These are phyloP conservation scores for Scartelaos histophorus DNA, from an alignment of 2,113 vertebrate genomes.

Conservation along the genomic window DNA sequence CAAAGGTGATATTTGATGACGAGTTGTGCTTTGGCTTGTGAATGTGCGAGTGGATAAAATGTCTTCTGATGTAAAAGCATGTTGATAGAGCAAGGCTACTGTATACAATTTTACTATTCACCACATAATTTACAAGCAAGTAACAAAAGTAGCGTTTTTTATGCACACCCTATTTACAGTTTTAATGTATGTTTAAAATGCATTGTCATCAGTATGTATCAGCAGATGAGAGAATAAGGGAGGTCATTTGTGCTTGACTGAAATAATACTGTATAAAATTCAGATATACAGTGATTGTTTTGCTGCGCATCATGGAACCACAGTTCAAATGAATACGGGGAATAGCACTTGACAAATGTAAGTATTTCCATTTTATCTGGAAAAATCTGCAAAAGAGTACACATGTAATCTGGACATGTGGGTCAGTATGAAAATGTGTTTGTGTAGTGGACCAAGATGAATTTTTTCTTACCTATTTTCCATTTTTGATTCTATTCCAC, in stretches of 20 bases:
- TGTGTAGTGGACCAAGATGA: slow-evolving; percentile 23
- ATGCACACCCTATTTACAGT: not conserved
- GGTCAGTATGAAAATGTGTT: slow-evolving; percentile 29
- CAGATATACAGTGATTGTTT: too few relatives aligned
- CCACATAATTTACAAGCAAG: not conserved
- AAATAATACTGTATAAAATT: too few relatives aligned
- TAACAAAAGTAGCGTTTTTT: not conserved
- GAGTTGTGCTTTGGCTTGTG: not conserved
- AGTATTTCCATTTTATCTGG: not conserved
- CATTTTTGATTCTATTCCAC: slow-evolving; percentile 1
- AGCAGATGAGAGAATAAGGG: too few relatives aligned
- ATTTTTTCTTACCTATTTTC: slow-evolving; percentile 8
- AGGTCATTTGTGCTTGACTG: too few relatives aligned
- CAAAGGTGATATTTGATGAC: too few relatives aligned
- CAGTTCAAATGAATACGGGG: not conserved
- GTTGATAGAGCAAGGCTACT: too few relatives aligned
- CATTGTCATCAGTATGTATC: too few relatives aligned
- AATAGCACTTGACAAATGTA: not conserved
- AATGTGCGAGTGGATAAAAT: not conserved
- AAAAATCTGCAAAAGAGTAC: not conserved
- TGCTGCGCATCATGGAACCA: too few relatives aligned
- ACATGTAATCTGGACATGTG: not conserved
- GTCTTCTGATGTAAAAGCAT: not conserved
- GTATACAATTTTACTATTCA: too few relatives aligned
- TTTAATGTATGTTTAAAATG: not conserved